Conservation (phyloP, 2,113 vertebrate species). For the Anarhynchus alexandrinus region DNA sequence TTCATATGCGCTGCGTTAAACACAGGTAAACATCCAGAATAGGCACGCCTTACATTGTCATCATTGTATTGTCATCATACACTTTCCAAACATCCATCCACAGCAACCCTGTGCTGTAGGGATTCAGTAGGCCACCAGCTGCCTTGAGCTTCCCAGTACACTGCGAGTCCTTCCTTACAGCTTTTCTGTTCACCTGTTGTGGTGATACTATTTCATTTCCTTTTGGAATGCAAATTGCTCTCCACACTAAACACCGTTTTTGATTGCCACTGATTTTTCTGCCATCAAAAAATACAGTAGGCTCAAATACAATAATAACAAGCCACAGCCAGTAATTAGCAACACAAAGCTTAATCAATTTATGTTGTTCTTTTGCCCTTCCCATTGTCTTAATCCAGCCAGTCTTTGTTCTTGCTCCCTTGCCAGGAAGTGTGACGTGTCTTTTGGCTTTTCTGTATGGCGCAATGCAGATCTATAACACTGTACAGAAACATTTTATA, state of each 20-base stretch:
- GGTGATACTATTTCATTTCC: not conserved
- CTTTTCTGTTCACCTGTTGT: not conserved
- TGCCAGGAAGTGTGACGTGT: not conserved
- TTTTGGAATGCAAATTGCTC: not conserved
- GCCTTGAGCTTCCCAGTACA: not conserved
- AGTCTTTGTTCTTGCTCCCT: not conserved
- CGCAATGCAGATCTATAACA: slow-evolving; percentile 28
- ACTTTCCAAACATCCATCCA: not conserved
- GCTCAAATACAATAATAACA: not conserved
- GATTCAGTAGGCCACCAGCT: not conserved
- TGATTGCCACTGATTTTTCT: not conserved
- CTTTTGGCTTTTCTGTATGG: slow-evolving; percentile 25
- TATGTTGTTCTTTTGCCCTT: slow-evolving; percentile 18
- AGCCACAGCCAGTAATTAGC: not conserved
- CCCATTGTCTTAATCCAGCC: not conserved
- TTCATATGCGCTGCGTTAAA: not conserved
- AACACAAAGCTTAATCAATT: not conserved
- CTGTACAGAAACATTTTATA: not conserved
- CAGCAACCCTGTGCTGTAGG: not conserved
- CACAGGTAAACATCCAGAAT: not conserved
- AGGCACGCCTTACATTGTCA: accelerated
- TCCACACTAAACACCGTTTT: not conserved
- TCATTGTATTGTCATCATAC: not conserved
- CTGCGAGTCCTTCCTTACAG: not conserved
- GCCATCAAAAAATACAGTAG: not conserved